Evolutionary conservation across 2,113 vertebrate genomes (phyloP).

Genomic region (Canis aureus): DNA sequence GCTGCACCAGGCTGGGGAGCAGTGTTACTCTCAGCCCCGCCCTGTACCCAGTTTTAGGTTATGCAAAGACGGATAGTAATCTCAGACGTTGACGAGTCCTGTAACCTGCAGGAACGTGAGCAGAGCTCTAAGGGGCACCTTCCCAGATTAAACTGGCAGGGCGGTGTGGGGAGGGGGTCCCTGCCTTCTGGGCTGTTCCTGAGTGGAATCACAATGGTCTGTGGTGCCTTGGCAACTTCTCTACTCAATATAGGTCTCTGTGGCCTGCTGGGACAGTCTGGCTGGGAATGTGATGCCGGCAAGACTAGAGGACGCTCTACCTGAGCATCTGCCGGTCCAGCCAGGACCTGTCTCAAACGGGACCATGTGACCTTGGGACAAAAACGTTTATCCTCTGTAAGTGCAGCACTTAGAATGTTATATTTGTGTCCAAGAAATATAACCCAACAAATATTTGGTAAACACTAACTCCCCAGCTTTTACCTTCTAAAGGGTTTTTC

Average conservation of each 20-base stretch:
- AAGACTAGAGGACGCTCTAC: background rate
- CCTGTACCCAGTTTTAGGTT: fast-evolving
- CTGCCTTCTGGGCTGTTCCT: background rate
- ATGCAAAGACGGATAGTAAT: fast-evolving
- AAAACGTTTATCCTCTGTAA: background rate
- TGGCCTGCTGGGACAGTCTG: background rate
- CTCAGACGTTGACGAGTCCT: background rate
- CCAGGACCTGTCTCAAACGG: background rate
- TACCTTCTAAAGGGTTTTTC: background rate
- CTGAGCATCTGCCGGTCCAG: too few relatives aligned
- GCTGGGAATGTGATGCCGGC: too few relatives aligned
- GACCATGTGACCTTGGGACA: background rate
- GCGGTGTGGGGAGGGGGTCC: fast-evolving
- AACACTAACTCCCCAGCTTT: background rate
- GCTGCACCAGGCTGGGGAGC: background rate
- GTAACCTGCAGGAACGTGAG: background rate
- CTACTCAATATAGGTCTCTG: background rate
- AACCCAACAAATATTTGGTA: background rate
- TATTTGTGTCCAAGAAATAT: background rate
- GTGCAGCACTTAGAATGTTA: background rate
- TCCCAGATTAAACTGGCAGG: background rate
- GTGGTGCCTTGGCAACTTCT: background rate
- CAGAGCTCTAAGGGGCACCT: background rate
- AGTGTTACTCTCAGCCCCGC: fast-evolving
- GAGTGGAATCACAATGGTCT: background rate